phyloP scores from a whole-genome alignment of 2,113 vertebrate genomes.

The Podarcis cretensis region DNA sequence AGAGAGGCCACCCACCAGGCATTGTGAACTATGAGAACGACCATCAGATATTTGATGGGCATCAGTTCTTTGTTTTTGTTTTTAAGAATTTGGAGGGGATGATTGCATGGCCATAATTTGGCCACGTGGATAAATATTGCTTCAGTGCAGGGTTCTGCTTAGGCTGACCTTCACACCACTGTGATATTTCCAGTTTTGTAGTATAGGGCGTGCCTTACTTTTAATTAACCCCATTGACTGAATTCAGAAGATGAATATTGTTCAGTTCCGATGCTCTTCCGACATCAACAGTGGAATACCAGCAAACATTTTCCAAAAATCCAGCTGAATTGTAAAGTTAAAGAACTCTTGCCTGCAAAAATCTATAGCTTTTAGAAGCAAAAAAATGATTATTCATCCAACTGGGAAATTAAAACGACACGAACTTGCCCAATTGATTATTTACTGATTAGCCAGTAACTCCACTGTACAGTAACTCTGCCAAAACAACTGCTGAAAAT shows the following conservation, averaged over 20 bases:
- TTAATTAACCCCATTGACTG: background rate
- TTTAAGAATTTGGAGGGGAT: background rate
- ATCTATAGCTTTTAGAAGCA: background rate
- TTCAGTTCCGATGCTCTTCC: background rate
- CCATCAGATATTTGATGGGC: background rate
- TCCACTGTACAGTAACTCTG: background rate
- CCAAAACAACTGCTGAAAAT: background rate
- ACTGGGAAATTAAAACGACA: conserved; percentile 25
- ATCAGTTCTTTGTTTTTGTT: background rate
- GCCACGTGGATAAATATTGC: background rate
- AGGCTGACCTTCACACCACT: background rate
- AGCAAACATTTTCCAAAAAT: background rate
- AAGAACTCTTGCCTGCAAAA: background rate
- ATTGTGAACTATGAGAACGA: background rate
- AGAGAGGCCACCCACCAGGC: too few species aligned
- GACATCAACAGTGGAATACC: background rate
- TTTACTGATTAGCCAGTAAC: conserved; percentile 10
- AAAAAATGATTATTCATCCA: conserved; percentile 27
- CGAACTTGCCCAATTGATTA: background rate
- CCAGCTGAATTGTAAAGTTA: background rate
- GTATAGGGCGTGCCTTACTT: background rate
- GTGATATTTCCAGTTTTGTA: background rate
- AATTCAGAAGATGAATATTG: background rate
- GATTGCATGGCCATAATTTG: background rate
- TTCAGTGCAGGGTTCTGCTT: background rate